Conservation (phyloP, 2,113 vertebrate genomes). For the Apodemus speciosus region DNA sequence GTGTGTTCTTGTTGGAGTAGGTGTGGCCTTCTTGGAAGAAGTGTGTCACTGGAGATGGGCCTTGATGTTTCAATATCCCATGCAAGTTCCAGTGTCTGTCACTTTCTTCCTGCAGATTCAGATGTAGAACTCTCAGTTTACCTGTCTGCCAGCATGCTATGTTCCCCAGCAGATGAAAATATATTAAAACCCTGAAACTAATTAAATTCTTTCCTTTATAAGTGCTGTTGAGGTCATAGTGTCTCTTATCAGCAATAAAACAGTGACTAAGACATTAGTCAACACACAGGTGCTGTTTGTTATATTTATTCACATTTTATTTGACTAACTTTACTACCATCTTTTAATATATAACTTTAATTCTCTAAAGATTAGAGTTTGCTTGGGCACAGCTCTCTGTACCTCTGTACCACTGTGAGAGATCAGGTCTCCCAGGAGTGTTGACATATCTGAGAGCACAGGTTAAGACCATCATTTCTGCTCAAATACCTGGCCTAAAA, state of each 20-base stretch:
- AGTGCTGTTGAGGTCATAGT: background rate
- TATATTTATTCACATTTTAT: background rate
- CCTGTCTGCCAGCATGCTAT: background rate
- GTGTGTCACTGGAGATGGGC: background rate
- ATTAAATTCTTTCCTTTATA: background rate
- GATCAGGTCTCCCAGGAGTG: too few relatives aligned
- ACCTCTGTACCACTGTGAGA: too few relatives aligned
- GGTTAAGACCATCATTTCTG: too few relatives aligned
- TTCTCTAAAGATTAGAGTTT: background rate
- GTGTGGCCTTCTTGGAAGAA: background rate
- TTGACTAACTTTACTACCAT: background rate
- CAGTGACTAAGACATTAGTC: background rate
- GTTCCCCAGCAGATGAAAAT: background rate
- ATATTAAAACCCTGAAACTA: background rate
- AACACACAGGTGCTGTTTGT: background rate
- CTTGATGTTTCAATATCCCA: background rate
- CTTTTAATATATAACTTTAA: background rate
- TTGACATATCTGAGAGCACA: too few relatives aligned
- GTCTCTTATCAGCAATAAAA: background rate
- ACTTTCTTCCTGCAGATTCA: background rate
- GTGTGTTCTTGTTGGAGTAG: background rate
- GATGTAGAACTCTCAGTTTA: background rate
- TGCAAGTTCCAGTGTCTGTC: background rate
- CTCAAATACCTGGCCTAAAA: too few relatives aligned
- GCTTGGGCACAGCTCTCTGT: too few relatives aligned